Evolutionary conservation across 2,113 vertebrate genomes (phyloP).

Genomic region (Peromyscus leucopus): DNA sequence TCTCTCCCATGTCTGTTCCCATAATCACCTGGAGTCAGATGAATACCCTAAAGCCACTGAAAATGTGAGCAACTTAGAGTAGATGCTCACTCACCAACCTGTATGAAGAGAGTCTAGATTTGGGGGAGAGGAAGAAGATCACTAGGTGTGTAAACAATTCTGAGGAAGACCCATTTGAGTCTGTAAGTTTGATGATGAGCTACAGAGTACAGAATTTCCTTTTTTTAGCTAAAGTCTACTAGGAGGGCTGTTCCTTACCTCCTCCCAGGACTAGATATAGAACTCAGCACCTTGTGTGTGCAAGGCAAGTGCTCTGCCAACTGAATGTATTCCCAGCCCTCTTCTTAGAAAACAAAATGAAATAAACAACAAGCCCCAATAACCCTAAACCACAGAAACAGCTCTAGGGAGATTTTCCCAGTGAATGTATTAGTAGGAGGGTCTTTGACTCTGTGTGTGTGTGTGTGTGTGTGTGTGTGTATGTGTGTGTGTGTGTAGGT

Average conservation of each 20-base stretch:
- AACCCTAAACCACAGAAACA: not conserved
- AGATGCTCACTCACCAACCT: not conserved
- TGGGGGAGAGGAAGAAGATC: not conserved
- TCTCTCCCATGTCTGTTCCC: not conserved
- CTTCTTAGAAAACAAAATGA: not conserved
- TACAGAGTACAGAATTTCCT: not conserved
- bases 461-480: not conserved
- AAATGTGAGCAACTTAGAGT: not conserved
- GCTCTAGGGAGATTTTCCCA: not conserved
- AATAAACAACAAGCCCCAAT: not conserved
- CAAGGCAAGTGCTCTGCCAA: not conserved
- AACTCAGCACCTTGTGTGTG: not conserved
- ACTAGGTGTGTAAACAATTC: not conserved
- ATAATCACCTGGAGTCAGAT: not conserved
- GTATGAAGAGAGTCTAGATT: not conserved
- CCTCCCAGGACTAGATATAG: not conserved
- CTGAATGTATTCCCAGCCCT: not conserved
- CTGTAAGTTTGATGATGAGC: not conserved
- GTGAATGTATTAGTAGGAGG: not conserved
- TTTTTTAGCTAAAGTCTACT: not conserved
- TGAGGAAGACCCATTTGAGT: conserved; percentile 7
- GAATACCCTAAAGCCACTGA: not conserved
- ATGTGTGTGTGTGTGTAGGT: not conserved
- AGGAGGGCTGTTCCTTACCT: not conserved
- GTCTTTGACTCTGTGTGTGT: not conserved